Conservation (phyloP, 2,797 vertebrate genomes). For the Pagetopsis macropterus region DNA sequence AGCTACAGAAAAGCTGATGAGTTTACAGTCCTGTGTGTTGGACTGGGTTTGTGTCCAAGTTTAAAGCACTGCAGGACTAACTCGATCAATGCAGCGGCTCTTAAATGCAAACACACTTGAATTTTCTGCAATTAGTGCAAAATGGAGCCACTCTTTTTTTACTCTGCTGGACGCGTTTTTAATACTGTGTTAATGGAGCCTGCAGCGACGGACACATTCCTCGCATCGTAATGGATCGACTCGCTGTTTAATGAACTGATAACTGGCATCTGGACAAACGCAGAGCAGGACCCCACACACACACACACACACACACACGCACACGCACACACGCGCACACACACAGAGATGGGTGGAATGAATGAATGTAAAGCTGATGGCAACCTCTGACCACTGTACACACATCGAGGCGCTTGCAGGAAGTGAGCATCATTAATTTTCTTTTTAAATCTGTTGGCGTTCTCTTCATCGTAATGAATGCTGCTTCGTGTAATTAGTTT, state of each 20-base stretch:
- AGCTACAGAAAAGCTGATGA: conserved; percentile 28
- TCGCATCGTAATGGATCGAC: conserved; percentile 69
- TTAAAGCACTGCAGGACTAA: conserved; percentile 10
- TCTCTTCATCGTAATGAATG: conserved; percentile 52
- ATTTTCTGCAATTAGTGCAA: conserved; percentile 39
- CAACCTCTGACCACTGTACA: conserved; percentile 40
- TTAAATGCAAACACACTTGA: conserved; percentile 16
- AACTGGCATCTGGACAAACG: conserved; percentile 69
- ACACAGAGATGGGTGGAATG: conserved; percentile 34
- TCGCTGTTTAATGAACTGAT: conserved; percentile 73
- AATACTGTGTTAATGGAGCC: conserved; percentile 72
- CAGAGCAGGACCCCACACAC: conserved; percentile 11
- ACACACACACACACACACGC: conserved; percentile 6
- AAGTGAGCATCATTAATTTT: conserved; percentile 45
- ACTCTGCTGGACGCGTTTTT: conserved; percentile 64
- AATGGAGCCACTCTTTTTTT: conserved; percentile 16
- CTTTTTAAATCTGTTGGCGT: conserved; percentile 50
- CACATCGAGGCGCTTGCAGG: background rate
- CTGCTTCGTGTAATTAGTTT: conserved; percentile 59
- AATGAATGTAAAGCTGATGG: conserved; percentile 48
- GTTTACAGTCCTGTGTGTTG: conserved; percentile 28
- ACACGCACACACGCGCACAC: background rate
- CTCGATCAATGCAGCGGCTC: conserved; percentile 18
- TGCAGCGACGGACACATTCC: conserved; percentile 61
- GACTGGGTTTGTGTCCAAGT: conserved; percentile 18